Conservation (phyloP, 2,113 vertebrate species). For the Sporophila hypoxantha region DNA sequence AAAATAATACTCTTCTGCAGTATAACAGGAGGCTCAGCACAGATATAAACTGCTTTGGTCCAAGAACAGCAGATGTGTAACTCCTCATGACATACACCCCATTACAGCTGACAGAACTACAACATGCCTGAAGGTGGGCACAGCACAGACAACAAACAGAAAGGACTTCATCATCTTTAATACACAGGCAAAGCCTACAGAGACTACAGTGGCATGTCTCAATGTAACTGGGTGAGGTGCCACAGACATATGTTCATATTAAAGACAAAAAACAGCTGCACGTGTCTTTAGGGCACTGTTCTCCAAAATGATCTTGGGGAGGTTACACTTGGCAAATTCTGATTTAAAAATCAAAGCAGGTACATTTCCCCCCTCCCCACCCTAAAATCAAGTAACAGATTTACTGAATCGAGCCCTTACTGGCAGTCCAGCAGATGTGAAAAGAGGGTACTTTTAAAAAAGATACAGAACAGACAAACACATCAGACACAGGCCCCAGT, state of each 20-base stretch:
- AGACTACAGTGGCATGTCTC: background rate
- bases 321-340: conserved; percentile 5
- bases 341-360: conserved; percentile 21
- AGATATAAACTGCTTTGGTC: background rate
- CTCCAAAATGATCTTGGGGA: background rate
- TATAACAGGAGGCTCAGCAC: background rate
- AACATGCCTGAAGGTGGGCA: background rate
- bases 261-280: background rate
- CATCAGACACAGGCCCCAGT: background rate
- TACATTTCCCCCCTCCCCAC: background rate
- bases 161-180: conserved; percentile 21
- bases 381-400: background rate
- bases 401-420: background rate
- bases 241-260: background rate
- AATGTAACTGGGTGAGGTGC: background rate
- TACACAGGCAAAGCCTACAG: conserved; percentile 8
- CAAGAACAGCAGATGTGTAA: background rate
- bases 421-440: background rate
- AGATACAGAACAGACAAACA: background rate
- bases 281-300: background rate
- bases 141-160: background rate
- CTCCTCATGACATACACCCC: background rate
- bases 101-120: background rate
- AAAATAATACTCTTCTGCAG: background rate
- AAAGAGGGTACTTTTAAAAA: background rate